phyloP scores from a whole-genome alignment of 2,113 vertebrate species.

The Tupaia chinensis region DNA sequence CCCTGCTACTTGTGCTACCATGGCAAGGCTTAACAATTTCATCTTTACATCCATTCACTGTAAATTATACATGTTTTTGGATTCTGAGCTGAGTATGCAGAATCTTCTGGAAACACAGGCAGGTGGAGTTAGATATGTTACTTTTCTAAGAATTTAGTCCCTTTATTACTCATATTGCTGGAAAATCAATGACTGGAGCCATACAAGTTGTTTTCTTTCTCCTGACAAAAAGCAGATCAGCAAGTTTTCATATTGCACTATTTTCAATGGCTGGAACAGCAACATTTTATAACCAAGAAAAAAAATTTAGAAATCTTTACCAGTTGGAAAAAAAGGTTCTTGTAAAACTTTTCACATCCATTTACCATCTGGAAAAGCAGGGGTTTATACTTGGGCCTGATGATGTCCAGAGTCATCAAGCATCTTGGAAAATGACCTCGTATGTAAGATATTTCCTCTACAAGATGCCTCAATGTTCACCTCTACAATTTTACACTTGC shows the following conservation, averaged over 20 bases:
- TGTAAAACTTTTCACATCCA: slow-evolving; percentile 63
- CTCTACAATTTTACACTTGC: neutral
- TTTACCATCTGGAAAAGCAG: slow-evolving; percentile 68
- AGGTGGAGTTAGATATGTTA: slow-evolving; percentile 50
- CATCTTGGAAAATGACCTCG: slow-evolving; percentile 31
- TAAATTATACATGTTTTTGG: slow-evolving; percentile 55
- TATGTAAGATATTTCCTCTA: slow-evolving; percentile 51
- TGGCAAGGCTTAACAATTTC: no score
- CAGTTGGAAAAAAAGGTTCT: slow-evolving; percentile 65
- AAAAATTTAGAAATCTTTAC: slow-evolving; percentile 58
- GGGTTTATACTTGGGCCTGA: neutral
- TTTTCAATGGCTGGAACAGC: slow-evolving; percentile 66
- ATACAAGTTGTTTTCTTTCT: slow-evolving; percentile 71
- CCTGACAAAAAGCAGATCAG: slow-evolving; percentile 69
- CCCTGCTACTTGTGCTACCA: no score
- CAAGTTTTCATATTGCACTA: slow-evolving; percentile 66
- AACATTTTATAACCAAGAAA: slow-evolving; percentile 70
- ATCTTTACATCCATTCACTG: slow-evolving; percentile 27
- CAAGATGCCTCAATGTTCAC: neutral
- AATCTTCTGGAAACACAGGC: slow-evolving; percentile 48
- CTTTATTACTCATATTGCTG: slow-evolving; percentile 59
- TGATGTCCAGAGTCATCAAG: neutral
- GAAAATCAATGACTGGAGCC: slow-evolving; percentile 48
- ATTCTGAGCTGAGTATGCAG: slow-evolving; percentile 41
- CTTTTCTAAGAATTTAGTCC: slow-evolving; percentile 59